Percentiles rank a stretch among this genome's conserved stretches.
These are phyloP conservation scores for Sesia apiformis DNA, from an alignment of 2,888 invertebrate genomes.

Conservation along the genomic window DNA sequence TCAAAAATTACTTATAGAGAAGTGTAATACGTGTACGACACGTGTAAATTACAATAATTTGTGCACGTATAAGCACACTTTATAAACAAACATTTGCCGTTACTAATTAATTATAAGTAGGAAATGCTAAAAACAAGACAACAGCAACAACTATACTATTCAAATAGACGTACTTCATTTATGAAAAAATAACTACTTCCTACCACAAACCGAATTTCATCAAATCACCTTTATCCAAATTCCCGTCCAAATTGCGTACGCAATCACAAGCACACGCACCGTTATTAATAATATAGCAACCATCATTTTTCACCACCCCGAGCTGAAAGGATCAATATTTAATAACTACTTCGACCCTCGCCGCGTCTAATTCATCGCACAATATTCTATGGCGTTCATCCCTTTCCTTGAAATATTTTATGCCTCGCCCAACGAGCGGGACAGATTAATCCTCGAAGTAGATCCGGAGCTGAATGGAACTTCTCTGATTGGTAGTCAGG, in stretches of 20 bases:
- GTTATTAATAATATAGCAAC: not conserved
- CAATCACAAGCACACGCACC: not conserved
- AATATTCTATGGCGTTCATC: constrained; percentile 6
- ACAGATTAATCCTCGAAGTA: constrained; percentile 9
- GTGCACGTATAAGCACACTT: no score
- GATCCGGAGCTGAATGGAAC: not conserved
- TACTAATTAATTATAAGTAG: no score
- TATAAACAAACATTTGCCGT: no score
- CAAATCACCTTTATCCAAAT: not conserved
- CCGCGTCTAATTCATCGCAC: constrained; percentile 5
- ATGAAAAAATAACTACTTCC: no score
- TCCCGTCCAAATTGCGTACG: not conserved
- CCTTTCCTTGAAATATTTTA: constrained; percentile 11
- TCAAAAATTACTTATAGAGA: no score
- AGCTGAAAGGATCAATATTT: constrained; percentile 13
- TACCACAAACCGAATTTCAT: no score
- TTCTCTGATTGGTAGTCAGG: not conserved
- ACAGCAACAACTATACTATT: no score
- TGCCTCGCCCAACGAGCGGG: constrained; percentile 7
- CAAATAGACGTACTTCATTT: no score
- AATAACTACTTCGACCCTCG: constrained; percentile 8
- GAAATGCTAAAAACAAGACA: no score
- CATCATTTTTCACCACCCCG: constrained; percentile 4
- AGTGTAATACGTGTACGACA: no score
- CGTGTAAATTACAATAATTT: no score